Percentiles rank a stretch among this genome's conserved stretches.
These are phyloP conservation scores for Trochalopteron elliotii DNA, from an alignment of 2,113 vertebrate species.

Conservation along the genomic window DNA sequence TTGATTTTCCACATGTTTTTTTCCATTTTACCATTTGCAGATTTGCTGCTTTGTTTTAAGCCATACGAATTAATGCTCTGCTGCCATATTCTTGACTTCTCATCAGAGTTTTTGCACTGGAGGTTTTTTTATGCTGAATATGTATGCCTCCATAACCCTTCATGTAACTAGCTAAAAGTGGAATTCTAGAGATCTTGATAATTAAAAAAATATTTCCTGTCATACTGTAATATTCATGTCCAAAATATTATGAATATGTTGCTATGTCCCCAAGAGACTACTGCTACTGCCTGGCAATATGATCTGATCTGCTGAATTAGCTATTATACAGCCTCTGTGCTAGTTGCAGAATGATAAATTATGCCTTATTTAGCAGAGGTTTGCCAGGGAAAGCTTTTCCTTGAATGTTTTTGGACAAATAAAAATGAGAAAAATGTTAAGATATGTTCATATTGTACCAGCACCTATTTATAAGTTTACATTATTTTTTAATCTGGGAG, in stretches of 20 bases:
- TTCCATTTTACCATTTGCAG: background rate
- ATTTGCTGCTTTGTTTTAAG: background rate
- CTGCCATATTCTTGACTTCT: background rate
- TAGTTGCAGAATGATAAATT: background rate
- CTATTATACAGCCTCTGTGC: background rate
- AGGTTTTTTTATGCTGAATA: background rate
- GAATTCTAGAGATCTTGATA: background rate
- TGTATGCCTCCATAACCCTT: background rate
- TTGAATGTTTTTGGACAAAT: background rate
- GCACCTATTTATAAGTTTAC: background rate
- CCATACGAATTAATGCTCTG: background rate
- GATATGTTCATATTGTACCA: background rate
- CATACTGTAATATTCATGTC: background rate
- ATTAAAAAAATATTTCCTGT: background rate
- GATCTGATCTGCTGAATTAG: background rate
- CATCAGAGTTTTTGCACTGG: background rate
- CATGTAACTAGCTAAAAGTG: background rate
- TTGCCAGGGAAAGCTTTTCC: background rate
- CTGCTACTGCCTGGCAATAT: background rate
- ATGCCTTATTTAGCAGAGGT: background rate
- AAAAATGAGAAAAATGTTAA: background rate
- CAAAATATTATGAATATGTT: background rate
- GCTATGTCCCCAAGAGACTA: background rate
- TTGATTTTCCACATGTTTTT: background rate
- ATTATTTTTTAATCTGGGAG: background rate